Evolutionary conservation across 2,113 vertebrate species (phyloP).

Genomic region (Plotosus lineatus): DNA sequence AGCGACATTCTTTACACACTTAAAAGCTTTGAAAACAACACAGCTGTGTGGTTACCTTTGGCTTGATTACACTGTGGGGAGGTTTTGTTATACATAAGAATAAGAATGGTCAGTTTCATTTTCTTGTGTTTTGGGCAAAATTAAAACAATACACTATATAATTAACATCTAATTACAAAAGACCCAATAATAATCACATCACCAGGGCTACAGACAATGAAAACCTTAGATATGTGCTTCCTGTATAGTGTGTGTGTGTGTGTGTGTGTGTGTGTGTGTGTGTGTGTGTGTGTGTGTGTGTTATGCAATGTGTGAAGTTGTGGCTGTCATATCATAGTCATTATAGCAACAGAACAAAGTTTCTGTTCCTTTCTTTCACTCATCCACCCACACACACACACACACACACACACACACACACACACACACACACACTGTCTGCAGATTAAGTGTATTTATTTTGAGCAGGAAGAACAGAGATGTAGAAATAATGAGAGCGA

Average conservation of each 20-base stretch:
- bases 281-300: not conserved
- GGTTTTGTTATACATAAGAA: not conserved
- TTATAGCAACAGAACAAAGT: constrained; percentile 29
- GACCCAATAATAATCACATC: not conserved
- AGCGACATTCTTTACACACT: not conserved
- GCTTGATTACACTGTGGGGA: not conserved
- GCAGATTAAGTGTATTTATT: not conserved
- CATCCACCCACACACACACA: not conserved
- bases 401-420: constrained; percentile 16
- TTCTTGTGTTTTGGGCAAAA: not conserved
- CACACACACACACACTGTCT: not conserved
- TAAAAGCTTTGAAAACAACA: not conserved
- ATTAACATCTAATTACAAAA: not conserved
- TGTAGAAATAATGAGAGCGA: not conserved
- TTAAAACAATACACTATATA: not conserved
- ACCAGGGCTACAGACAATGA: not conserved
- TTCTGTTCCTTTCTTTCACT: not conserved
- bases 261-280: not conserved
- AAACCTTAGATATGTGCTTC: not conserved
- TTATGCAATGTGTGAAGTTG: not conserved
- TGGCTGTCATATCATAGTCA: constrained; percentile 7
- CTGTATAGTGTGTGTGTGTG: not conserved
- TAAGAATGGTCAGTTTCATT: not conserved
- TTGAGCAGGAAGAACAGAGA: not conserved
- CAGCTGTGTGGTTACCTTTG: not conserved